Evolutionary conservation across 2,888 invertebrate genomes (phyloP).

Genomic region (Polietes domitor): DNA sequence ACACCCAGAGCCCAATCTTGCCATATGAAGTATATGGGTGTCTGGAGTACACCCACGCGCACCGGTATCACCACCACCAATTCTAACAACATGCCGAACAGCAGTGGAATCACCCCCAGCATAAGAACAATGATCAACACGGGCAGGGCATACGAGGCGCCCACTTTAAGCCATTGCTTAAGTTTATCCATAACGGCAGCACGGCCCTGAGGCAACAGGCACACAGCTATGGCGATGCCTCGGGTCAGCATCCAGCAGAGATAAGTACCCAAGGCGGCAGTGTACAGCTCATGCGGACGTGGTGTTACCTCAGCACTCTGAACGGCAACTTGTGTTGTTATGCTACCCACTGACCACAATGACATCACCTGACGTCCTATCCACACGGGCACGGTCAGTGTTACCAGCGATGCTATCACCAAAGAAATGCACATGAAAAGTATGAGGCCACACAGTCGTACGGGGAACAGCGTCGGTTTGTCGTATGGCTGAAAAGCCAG

Average conservation of each 20-base stretch:
- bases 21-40: constrained; percentile 93
- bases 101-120: constrained; percentile 93
- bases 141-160: constrained; percentile 89
- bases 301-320: constrained; percentile 79
- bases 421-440: constrained; percentile 91
- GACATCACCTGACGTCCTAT: constrained; percentile 94
- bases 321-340: constrained; percentile 67
- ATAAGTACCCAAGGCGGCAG: constrained; percentile 95
- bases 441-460: constrained; percentile 86
- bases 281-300: constrained; percentile 97
- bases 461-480: constrained; percentile 89
- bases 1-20: constrained; percentile 99
- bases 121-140: constrained; percentile 86
- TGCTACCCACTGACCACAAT: constrained; percentile 87
- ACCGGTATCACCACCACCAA: constrained; percentile 95
- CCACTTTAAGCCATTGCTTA: constrained; percentile 88
- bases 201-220: constrained; percentile 95
- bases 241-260: constrained; percentile 96
- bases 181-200: constrained; percentile 87
- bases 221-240: constrained; percentile 89
- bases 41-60: constrained; percentile 94
- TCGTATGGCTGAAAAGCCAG: constrained; percentile 94
- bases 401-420: constrained; percentile 91
- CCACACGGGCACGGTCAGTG: constrained; percentile 93
- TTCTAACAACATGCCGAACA: constrained; percentile 95